A percentile compares a stretch with the other conserved stretches of the same genome.
phyloP scores from a whole-genome alignment of 2,888 invertebrate genomes.

The Philereme vetulata region DNA sequence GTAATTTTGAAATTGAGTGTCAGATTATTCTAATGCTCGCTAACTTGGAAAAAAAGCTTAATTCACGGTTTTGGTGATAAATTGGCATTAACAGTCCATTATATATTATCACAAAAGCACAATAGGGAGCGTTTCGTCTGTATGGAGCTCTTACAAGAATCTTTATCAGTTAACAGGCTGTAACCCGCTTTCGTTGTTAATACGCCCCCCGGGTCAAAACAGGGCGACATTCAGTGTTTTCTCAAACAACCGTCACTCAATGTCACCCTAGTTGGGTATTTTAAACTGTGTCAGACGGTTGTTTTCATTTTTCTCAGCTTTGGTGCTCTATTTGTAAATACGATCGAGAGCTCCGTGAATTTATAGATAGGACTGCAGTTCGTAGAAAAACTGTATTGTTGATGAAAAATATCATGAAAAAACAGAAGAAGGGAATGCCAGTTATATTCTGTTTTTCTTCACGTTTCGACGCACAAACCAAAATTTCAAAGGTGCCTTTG shows the following conservation, averaged over 20 bases:
- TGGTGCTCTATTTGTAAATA: slow-evolving; percentile 26
- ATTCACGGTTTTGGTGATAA: no score
- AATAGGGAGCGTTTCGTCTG: no score
- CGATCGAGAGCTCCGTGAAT: slow-evolving; percentile 22
- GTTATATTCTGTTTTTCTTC: no score
- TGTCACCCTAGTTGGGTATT: slow-evolving; percentile 46
- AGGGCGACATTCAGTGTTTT: slow-evolving; percentile 30
- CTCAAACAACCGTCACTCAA: slow-evolving; percentile 47
- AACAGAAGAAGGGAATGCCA: no score
- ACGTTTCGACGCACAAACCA: no score
- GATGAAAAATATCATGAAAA: no score
- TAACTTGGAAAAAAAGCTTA: no score
- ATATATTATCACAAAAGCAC: no score
- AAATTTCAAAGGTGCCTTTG: no score
- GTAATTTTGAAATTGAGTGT: no score
- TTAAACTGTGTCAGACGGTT: slow-evolving; percentile 41
- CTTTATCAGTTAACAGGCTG: neutral
- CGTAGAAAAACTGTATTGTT: slow-evolving; percentile 7
- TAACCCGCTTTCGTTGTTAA: slow-evolving; percentile 7
- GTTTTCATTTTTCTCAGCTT: slow-evolving; percentile 33
- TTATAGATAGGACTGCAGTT: slow-evolving; percentile 24
- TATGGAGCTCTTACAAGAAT: neutral
- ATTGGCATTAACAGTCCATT: no score
- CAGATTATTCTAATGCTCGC: no score
- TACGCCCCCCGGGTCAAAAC: slow-evolving; percentile 11